A percentile compares a stretch with the other conserved stretches of the same genome.
Conservation (phyloP, 2,113 vertebrate genomes). For the Cyanoramphus novaezelandiae region DNA sequence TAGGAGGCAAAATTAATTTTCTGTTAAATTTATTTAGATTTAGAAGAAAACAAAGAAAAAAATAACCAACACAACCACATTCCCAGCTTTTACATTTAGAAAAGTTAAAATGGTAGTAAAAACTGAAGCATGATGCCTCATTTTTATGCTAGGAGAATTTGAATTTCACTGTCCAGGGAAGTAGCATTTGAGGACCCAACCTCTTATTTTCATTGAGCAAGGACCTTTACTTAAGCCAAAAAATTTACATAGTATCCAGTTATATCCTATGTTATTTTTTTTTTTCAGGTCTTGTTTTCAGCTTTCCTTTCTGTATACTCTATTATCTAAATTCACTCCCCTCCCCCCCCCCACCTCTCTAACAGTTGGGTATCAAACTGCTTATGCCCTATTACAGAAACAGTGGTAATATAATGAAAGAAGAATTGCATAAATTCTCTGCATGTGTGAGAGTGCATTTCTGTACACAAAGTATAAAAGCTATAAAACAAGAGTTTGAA, state of each 20-base stretch:
- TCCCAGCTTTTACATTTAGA: background rate
- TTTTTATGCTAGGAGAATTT: background rate
- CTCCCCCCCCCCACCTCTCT: fast-evolving
- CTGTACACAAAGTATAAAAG: background rate
- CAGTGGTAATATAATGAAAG: background rate
- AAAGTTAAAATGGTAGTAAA: background rate
- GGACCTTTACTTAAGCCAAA: background rate
- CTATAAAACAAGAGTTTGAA: background rate
- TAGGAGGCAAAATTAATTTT: background rate
- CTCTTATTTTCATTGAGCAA: background rate
- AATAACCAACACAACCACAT: background rate
- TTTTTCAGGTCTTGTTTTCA: background rate
- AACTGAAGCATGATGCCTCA: background rate
- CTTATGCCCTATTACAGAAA: background rate
- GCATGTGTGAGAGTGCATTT: background rate
- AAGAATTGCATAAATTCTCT: background rate
- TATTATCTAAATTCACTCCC: background rate
- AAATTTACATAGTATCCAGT: background rate
- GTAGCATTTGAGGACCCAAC: background rate
- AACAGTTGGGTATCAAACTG: background rate
- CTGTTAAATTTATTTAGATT: background rate
- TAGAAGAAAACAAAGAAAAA: background rate
- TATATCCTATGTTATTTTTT: background rate
- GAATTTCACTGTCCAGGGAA: background rate
- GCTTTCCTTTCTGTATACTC: background rate